Percentiles rank a stretch among this genome's conserved stretches.
phyloP scores from a whole-genome alignment of 1,140 invertebrate genomes.

The Drosophila nigrodunni region DNA sequence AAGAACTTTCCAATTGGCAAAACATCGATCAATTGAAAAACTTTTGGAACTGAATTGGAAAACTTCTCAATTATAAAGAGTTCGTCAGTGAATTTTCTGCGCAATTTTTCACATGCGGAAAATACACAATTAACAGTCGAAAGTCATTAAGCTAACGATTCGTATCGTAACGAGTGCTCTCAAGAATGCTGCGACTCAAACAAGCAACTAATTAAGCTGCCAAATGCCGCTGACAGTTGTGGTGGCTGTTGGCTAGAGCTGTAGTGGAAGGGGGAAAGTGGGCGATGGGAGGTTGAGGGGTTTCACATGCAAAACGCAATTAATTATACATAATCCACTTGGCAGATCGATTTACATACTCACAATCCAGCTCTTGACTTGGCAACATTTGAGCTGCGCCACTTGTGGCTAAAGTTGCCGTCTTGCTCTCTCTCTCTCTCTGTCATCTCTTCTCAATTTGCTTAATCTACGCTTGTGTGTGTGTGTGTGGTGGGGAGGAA shows the following conservation, averaged over 20 bases:
- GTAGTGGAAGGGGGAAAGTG: neutral
- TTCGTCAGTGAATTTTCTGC: constrained; percentile 4
- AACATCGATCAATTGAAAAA: neutral
- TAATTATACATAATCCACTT: constrained; percentile 55
- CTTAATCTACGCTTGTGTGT: neutral
- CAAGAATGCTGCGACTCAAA: constrained; percentile 35
- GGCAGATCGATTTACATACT: constrained; percentile 54
- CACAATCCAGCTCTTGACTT: constrained; percentile 18
- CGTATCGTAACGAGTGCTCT: constrained; percentile 33
- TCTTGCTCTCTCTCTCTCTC: neutral
- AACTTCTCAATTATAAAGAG: neutral
- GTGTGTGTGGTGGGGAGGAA: constrained; percentile 13
- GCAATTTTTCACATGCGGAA: constrained; percentile 17
- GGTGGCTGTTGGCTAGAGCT: constrained; percentile 4
- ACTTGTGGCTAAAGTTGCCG: constrained; percentile 41
- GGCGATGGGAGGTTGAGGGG: neutral
- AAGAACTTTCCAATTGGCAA: neutral
- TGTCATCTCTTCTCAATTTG: neutral
- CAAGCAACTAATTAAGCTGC: constrained; percentile 49
- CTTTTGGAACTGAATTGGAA: constrained; percentile 1
- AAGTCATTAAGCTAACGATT: constrained; percentile 41
- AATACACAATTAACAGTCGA: constrained; percentile 27
- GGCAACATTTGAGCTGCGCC: constrained; percentile 19
- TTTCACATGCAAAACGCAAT: constrained; percentile 45
- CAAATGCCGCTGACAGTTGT: constrained; percentile 49